These are phyloP conservation scores for Lagopus leucura DNA, from an alignment of 2,113 vertebrate genomes.

Conservation along the genomic window DNA sequence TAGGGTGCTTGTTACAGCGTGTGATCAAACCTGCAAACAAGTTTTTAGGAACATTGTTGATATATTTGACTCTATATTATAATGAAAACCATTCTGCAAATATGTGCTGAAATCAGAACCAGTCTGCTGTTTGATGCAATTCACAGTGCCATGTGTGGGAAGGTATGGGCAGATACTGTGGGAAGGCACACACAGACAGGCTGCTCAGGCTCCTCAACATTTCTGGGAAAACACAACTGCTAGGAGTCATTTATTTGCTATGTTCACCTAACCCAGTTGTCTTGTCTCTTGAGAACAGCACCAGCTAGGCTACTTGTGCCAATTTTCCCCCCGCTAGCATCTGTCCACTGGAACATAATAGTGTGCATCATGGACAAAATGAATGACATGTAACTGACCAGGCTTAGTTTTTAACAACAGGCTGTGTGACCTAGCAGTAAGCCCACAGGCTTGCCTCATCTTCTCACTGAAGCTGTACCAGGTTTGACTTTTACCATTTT, in stretches of 20 bases:
- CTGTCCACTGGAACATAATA: neutral
- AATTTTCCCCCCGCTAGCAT: neutral
- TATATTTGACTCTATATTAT: accelerated
- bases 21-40: neutral
- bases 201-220: neutral
- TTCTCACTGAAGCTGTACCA: neutral
- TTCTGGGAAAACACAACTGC: neutral
- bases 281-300: conserved; percentile 5
- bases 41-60: neutral
- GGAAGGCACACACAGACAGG: conserved; percentile 1
- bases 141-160: neutral
- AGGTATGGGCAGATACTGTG: neutral
- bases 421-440: conserved; percentile 25
- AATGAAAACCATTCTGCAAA: neutral
- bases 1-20: neutral
- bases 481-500: neutral
- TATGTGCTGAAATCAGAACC: neutral
- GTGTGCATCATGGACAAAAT: neutral
- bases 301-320: neutral
- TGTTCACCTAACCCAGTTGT: neutral
- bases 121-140: neutral
- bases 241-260: neutral
- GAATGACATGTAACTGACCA: neutral
- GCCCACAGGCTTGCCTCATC: neutral
- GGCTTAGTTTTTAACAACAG: neutral